Conservation (phyloP, 2,113 vertebrate genomes). For the Clinocottus analis region DNA sequence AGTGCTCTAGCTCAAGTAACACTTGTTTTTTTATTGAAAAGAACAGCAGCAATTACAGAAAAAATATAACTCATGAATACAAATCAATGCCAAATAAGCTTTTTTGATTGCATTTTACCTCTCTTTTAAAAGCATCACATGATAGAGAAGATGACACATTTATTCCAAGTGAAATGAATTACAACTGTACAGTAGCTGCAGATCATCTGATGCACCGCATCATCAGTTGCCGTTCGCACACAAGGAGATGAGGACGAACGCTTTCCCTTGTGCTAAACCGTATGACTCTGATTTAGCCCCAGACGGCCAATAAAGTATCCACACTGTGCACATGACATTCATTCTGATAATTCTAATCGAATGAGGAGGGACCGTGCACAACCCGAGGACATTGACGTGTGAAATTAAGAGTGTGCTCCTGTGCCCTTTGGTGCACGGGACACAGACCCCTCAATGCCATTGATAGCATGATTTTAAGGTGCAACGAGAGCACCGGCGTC, state of each 20-base stretch:
- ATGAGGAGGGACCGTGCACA: not conserved
- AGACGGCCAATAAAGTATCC: constrained; percentile 47
- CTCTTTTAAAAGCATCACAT: not conserved
- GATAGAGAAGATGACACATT: not conserved
- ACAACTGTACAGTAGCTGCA: not conserved
- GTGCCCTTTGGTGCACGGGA: constrained; percentile 34
- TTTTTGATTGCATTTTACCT: not conserved
- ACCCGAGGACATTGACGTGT: constrained; percentile 36
- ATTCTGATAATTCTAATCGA: constrained; percentile 47
- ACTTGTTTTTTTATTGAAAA: not conserved
- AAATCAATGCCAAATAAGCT: not conserved
- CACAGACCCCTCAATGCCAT: constrained; percentile 1
- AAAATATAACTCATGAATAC: not conserved
- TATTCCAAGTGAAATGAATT: constrained; percentile 20
- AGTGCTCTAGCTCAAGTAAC: not conserved
- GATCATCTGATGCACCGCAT: constrained; percentile 19
- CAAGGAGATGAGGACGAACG: not conserved
- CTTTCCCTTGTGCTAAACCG: constrained; percentile 33
- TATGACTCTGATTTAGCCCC: constrained; percentile 67
- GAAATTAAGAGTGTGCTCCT: constrained; percentile 32
- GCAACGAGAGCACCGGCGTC: not conserved
- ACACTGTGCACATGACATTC: constrained; percentile 65
- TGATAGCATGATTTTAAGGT: constrained; percentile 10
- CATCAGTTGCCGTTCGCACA: not conserved
- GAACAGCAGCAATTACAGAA: not conserved